A percentile compares a stretch with the other conserved stretches of the same genome.
Conservation (phyloP, 1,140 invertebrate genomes). For the Dinothrombium tinctorium region DNA sequence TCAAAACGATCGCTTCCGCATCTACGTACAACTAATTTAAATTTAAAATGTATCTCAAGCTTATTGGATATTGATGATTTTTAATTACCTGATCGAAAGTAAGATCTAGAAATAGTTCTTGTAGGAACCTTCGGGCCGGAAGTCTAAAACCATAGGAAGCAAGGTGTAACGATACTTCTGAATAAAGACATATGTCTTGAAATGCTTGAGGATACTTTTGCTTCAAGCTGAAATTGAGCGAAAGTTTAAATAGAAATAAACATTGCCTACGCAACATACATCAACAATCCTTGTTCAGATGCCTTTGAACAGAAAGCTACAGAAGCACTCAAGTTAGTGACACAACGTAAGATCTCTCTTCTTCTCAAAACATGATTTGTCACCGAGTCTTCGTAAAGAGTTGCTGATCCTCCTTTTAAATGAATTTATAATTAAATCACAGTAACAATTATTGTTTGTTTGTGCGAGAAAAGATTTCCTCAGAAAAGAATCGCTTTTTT, state of each 20-base stretch:
- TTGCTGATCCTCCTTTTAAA: too few relatives aligned
- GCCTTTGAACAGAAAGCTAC: too few relatives aligned
- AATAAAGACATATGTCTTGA: constrained; percentile 73
- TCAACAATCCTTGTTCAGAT: constrained; percentile 30
- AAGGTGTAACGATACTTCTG: constrained; percentile 58
- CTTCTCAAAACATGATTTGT: too few relatives aligned
- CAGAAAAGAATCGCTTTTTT: too few relatives aligned
- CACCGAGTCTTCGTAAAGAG: not conserved
- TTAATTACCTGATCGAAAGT: constrained; percentile 36
- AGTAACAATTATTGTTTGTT: too few relatives aligned
- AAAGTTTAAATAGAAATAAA: constrained; percentile 5
- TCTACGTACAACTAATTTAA: not conserved
- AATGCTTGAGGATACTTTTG: constrained; percentile 59
- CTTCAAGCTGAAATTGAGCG: constrained; percentile 36
- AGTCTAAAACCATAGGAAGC: constrained; percentile 54
- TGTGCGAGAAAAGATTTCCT: too few relatives aligned
- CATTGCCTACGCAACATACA: too few relatives aligned
- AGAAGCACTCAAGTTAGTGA: too few relatives aligned
- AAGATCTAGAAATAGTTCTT: constrained; percentile 77
- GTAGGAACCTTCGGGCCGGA: constrained; percentile 56
- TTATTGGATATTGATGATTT: not conserved
- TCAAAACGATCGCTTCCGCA: too few relatives aligned
- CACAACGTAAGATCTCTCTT: too few relatives aligned
- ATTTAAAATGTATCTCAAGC: not conserved
- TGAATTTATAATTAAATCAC: not conserved